Conservation (phyloP, 1,140 invertebrate species). For the Leptonema lineaticorne region DNA sequence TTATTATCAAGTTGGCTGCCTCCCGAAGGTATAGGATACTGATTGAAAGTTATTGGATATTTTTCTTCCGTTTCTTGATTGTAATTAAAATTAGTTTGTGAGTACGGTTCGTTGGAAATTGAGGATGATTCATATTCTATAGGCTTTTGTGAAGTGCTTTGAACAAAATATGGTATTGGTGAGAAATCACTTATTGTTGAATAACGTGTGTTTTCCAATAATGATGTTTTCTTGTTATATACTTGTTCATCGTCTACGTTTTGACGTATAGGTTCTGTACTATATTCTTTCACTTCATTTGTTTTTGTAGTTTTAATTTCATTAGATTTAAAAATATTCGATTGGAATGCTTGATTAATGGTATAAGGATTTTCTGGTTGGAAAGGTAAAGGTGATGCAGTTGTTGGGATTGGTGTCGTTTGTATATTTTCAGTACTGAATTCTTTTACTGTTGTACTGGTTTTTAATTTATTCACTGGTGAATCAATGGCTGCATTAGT, state of each 20-base stretch:
- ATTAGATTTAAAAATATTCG: constrained; percentile 48
- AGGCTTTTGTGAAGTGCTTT: constrained; percentile 12
- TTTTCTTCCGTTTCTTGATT: constrained; percentile 18
- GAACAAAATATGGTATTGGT: constrained; percentile 28
- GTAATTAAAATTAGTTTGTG: not conserved
- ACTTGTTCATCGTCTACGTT: constrained; percentile 33
- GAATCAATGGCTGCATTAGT: constrained; percentile 37
- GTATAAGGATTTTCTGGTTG: constrained; percentile 54
- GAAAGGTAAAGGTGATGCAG: constrained; percentile 47
- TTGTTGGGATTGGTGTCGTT: constrained; percentile 37
- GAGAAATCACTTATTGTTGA: constrained; percentile 26
- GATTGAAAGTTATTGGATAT: constrained; percentile 29
- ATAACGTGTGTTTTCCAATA: constrained; percentile 13
- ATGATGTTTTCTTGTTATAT: constrained; percentile 6
- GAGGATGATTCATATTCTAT: constrained; percentile 21
- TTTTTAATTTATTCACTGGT: constrained; percentile 16
- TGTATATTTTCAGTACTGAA: constrained; percentile 15
- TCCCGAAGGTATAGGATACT: constrained; percentile 42
- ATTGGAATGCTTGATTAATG: constrained; percentile 54
- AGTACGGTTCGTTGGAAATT: not conserved
- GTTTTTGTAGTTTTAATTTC: constrained; percentile 26
- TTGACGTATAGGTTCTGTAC: constrained; percentile 30
- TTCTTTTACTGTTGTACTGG: not conserved
- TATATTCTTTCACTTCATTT: constrained; percentile 38
- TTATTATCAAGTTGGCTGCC: constrained; percentile 43